Evolutionary conservation across 2,888 invertebrate species (phyloP).

Genomic region (Polia nebulosa): DNA sequence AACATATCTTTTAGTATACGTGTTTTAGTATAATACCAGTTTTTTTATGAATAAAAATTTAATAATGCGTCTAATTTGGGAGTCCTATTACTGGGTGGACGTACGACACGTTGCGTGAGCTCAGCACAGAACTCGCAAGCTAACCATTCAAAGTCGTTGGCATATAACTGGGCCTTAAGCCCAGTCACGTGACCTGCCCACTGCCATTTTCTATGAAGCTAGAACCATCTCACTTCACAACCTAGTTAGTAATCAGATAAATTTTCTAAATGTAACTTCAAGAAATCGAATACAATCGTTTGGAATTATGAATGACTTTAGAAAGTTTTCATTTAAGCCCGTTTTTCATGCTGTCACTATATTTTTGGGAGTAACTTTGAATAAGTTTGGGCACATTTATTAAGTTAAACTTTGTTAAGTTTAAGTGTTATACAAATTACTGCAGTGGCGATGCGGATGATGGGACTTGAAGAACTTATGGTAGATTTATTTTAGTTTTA

Average conservation of each 20-base stretch:
- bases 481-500: constrained; percentile 13
- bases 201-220: no score
- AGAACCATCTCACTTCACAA: no score
- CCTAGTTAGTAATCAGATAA: constrained; percentile 20
- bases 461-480: not conserved
- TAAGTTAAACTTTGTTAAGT: constrained; percentile 33
- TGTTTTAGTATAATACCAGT: no score
- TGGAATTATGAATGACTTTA: constrained; percentile 29
- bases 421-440: constrained; percentile 45
- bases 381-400: constrained; percentile 48
- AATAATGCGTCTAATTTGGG: no score
- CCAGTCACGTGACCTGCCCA: no score
- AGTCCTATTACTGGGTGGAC: no score
- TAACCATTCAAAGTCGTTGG: no score
- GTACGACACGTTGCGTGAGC: no score
- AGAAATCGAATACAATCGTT: constrained; percentile 32
- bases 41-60: no score
- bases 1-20: no score
- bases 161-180: no score
- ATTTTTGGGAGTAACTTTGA: constrained; percentile 45
- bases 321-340: constrained; percentile 44
- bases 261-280: constrained; percentile 50
- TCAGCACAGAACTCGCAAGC: no score
- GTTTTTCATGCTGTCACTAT: constrained; percentile 53
- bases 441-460: constrained; percentile 40